Evolutionary conservation across 2,888 invertebrate genomes (phyloP).

Genomic region (Altica lythri): DNA sequence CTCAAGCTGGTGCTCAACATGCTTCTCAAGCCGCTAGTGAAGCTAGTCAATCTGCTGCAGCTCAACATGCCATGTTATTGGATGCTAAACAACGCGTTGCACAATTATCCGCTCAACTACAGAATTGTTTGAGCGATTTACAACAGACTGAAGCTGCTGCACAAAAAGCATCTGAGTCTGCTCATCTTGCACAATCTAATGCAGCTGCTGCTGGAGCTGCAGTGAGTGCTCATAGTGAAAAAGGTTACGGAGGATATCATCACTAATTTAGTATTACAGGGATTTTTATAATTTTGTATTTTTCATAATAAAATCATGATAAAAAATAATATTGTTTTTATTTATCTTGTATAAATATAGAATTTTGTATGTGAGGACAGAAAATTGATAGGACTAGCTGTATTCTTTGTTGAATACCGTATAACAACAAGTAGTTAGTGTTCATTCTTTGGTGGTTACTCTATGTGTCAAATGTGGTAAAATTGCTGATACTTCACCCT

Average conservation of each 20-base stretch:
- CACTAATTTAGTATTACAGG: constrained; percentile 1
- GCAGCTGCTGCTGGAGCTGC: constrained; percentile 63
- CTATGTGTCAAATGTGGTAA: no score
- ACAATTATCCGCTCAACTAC: constrained; percentile 68
- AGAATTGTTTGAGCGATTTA: constrained; percentile 69
- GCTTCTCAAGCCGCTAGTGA: constrained; percentile 37
- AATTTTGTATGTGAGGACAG: no score
- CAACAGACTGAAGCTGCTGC: constrained; percentile 72
- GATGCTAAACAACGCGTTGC: constrained; percentile 70
- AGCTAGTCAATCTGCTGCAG: constrained; percentile 38
- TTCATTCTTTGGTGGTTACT: no score
- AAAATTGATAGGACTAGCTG: no score
- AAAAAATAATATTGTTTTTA: background rate
- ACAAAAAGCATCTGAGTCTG: constrained; percentile 66
- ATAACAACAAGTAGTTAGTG: no score
- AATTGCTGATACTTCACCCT: no score
- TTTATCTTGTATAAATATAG: no score
- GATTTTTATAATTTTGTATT: background rate
- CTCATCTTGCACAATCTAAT: constrained; percentile 72
- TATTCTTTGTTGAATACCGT: no score
- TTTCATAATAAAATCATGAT: background rate
- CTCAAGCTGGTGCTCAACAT: constrained; percentile 41
- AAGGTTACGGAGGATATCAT: constrained; percentile 15
- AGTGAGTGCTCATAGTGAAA: constrained; percentile 35
- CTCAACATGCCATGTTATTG: constrained; percentile 40